phyloP scores from a whole-genome alignment of 2,113 vertebrate genomes.

The Ochotona princeps region DNA sequence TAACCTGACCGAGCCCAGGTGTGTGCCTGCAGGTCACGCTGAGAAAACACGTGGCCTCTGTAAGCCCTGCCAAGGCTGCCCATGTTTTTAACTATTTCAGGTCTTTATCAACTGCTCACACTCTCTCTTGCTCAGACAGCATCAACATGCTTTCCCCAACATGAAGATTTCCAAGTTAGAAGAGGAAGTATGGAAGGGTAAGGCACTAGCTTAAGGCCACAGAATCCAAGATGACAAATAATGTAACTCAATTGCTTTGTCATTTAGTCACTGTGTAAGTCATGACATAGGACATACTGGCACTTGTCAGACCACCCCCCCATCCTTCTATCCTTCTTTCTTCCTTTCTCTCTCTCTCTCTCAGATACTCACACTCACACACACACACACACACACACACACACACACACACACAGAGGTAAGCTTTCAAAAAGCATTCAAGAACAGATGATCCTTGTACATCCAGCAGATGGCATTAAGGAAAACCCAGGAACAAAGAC shows the following conservation, averaged over 20 bases:
- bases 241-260: neutral
- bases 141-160: neutral
- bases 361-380: too few relatives aligned
- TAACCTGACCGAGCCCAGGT: conserved; percentile 98
- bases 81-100: conserved; percentile 90
- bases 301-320: fast-evolving
- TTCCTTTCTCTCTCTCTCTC: neutral
- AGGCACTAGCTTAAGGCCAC: neutral
- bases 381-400: too few relatives aligned
- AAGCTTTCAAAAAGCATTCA: neutral
- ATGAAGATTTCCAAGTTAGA: conserved; percentile 10
- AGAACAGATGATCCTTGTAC: neutral
- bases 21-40: conserved; percentile 95
- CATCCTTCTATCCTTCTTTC: neutral
- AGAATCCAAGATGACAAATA: neutral
- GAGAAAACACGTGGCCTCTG: conserved; percentile 86
- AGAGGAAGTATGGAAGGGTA: neutral
- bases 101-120: conserved; percentile 44
- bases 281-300: neutral
- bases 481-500: neutral
- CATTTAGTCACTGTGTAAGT: neutral
- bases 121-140: neutral
- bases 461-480: neutral
- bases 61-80: conserved; percentile 85
- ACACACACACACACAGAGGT: too few relatives aligned